phyloP scores from a whole-genome alignment of 1,140 invertebrate genomes.

The Heliothis subflexa region DNA sequence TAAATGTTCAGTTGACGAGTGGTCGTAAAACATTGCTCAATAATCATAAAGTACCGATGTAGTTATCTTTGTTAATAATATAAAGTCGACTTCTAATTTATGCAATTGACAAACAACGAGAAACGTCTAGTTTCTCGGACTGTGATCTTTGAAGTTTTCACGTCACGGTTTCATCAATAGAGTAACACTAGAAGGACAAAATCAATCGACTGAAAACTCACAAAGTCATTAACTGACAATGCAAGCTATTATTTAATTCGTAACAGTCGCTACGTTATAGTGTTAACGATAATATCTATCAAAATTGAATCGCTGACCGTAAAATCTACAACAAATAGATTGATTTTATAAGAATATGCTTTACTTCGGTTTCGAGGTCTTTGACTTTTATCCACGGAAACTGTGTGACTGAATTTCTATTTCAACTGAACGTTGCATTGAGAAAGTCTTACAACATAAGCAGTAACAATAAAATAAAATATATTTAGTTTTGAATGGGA shows the following conservation, averaged over 20 bases:
- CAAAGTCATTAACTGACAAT: not conserved
- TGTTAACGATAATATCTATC: not conserved
- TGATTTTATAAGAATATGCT: conserved; percentile 4
- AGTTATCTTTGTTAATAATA: too few species aligned
- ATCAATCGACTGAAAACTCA: not conserved
- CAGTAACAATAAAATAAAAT: too few species aligned
- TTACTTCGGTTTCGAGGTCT: conserved; percentile 10
- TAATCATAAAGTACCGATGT: too few species aligned
- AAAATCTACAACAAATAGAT: conserved; percentile 15
- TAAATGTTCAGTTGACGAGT: too few species aligned
- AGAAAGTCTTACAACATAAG: not conserved
- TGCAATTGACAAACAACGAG: too few species aligned
- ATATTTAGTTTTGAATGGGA: too few species aligned
- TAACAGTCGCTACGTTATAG: not conserved
- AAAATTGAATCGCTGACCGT: conserved; percentile 16
- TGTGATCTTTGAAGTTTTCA: not conserved
- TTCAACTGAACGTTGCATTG: not conserved
- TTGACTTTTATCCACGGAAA: not conserved
- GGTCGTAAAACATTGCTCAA: too few species aligned
- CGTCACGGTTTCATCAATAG: not conserved
- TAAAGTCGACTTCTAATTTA: too few species aligned
- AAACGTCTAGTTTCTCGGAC: too few species aligned
- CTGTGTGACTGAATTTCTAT: not conserved
- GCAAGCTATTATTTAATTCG: not conserved
- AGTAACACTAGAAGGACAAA: not conserved